A percentile compares a stretch with the other conserved stretches of the same genome.
These are phyloP conservation scores for Nebria salina DNA, from an alignment of 2,888 invertebrate genomes.

Conservation along the genomic window DNA sequence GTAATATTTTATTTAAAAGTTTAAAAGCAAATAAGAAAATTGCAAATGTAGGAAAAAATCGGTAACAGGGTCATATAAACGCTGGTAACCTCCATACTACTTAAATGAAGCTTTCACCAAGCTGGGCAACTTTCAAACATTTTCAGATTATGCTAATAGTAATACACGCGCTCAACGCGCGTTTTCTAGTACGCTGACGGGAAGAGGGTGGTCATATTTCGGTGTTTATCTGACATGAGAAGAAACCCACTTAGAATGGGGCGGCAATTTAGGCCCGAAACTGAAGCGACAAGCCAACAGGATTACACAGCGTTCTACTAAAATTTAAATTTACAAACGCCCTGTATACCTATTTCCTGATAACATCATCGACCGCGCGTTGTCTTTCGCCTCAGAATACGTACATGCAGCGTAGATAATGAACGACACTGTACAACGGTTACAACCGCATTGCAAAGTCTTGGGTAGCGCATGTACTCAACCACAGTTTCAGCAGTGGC, in stretches of 20 bases:
- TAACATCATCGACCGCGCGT: constrained; percentile 5
- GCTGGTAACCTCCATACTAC: not conserved
- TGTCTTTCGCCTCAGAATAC: not conserved
- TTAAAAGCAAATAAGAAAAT: not conserved
- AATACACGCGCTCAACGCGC: not conserved
- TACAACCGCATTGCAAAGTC: not conserved
- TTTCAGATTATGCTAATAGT: constrained; percentile 21
- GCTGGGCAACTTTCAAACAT: constrained; percentile 11
- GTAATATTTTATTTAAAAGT: not conserved
- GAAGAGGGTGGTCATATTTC: constrained; percentile 22
- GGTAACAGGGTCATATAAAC: not conserved
- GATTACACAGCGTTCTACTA: constrained; percentile 9
- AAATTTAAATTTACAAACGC: constrained; percentile 20
- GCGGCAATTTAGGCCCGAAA: constrained; percentile 21
- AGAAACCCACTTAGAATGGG: constrained; percentile 17
- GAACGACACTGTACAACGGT: constrained; percentile 11
- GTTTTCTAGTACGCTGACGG: not conserved
- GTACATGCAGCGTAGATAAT: not conserved
- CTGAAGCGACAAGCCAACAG: constrained; percentile 22
- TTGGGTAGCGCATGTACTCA: not conserved
- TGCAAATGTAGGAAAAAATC: not conserved
- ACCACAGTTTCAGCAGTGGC: not conserved
- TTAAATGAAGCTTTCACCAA: constrained; percentile 8
- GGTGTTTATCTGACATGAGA: constrained; percentile 28
- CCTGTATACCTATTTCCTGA: constrained; percentile 9